Base-by-base conservation (phyloP, 2,888 invertebrate species). In the Eulithis testata region DNA sequence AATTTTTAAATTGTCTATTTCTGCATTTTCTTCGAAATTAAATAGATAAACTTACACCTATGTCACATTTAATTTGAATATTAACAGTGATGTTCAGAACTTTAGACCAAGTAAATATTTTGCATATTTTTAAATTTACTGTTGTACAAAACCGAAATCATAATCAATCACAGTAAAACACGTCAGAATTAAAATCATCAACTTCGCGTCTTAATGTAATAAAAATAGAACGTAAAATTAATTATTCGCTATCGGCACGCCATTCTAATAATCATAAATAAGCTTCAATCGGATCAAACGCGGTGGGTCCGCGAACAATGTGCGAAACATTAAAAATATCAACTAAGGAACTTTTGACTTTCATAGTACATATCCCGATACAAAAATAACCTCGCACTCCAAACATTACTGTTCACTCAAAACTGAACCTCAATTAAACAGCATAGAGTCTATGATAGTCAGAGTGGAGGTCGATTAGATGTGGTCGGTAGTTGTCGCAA, bases 311-410 rank as follows among this genome's bases (percentile, higher is more conserved):
- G 76, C 84, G 81, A 87, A 92, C 92, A 92, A 92, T 92, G 92
- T 91, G 92, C 91, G 90, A 93, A 91, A 92, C 93, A 91, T 93
- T 92, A 91, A 92, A 93, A 91, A 90, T 92, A 93, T 93, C 92
- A 92, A 92, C 92, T 92, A 93, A 90, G 83, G 89, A 86, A 87
- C 90, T 91, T 91, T 90, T 91, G 90, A 91, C 90, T 90, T 89
- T 89, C 88, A 89, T 89, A 90, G 89, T 90, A 90, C 87, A 89
- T 90, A 87, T 78, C 76, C 74, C 70, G 74, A 75, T 75, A 79
- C 86, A 82, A 83, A 74, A 57, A 71, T 75, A 69, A 71, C 53
- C 60, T 56, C 66, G 65, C 71, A 68, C 72, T 70, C 61, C 60
- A 36, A 66, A 66, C 60, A 0, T 3, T 43, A 61, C 49, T 27